Percentiles rank a stretch among this genome's conserved stretches.
phyloP scores from a whole-genome alignment of 2,797 vertebrate genomes.

The Urosaurus nigricauda region DNA sequence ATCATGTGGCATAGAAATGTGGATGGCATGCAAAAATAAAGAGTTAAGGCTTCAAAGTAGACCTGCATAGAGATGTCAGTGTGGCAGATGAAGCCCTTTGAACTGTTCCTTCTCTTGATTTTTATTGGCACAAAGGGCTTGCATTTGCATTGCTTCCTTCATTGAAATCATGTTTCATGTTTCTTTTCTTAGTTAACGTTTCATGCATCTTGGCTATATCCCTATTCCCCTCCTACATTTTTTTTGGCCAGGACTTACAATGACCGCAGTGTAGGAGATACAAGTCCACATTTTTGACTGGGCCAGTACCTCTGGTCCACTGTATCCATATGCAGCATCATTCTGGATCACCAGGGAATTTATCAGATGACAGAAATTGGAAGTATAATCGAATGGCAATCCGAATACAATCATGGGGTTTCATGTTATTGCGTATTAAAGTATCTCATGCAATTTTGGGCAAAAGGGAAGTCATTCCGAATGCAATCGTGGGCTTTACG shows the following conservation, averaged over 20 bases:
- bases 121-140: constrained; percentile 39
- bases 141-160: constrained; percentile 2
- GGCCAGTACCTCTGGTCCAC: no score
- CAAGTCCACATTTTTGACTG: background rate
- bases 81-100: constrained; percentile 42
- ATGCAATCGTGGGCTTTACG: no score
- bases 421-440: no score
- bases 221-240: background rate
- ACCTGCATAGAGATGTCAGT: constrained; percentile 63
- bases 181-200: background rate
- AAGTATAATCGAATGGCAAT: no score
- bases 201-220: background rate
- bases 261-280: background rate
- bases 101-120: constrained; percentile 56
- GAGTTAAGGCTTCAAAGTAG: constrained; percentile 45
- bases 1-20: constrained; percentile 34
- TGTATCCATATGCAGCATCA: background rate
- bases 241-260: no score
- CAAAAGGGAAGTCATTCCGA: no score
- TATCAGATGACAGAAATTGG: no score
- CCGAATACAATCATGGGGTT: no score
- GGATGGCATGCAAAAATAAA: constrained; percentile 51
- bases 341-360: background rate
- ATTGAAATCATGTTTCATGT: background rate
- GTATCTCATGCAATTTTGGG: no score